Evolutionary conservation across 2,797 vertebrate genomes (phyloP).

Genomic region (Nannoperca obscura): DNA sequence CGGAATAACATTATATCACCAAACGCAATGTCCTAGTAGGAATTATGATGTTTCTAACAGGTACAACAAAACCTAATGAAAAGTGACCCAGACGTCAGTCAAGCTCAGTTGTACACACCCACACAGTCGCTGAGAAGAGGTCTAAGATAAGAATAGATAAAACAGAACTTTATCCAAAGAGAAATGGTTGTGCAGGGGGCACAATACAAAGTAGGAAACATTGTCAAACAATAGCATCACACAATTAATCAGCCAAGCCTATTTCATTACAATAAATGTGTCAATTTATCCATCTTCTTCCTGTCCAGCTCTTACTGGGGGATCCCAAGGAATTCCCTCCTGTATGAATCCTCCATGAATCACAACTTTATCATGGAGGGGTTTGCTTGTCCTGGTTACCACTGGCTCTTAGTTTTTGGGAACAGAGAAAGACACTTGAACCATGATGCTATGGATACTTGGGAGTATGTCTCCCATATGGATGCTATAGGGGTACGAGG

Average conservation of each 20-base stretch:
- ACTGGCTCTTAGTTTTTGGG: neutral
- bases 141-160: neutral
- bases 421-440: neutral
- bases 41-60: too few relatives aligned
- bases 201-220: too few relatives aligned
- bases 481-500: neutral
- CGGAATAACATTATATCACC: neutral
- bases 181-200: too few relatives aligned
- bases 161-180: too few relatives aligned
- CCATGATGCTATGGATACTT: neutral
- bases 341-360: neutral
- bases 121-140: neutral
- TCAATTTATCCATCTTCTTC: too few relatives aligned
- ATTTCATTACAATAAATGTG: too few relatives aligned
- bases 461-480: neutral
- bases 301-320: too few relatives aligned
- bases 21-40: neutral
- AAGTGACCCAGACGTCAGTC: neutral
- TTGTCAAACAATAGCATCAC: neutral
- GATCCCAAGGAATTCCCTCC: neutral
- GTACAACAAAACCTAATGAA: neutral
- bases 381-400: constrained; percentile 15
- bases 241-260: too few relatives aligned
- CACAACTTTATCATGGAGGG: neutral
- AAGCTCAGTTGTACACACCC: neutral